Evolutionary conservation across 2,888 invertebrate species (phyloP).

Genomic region (Ormyrus nitidulus): DNA sequence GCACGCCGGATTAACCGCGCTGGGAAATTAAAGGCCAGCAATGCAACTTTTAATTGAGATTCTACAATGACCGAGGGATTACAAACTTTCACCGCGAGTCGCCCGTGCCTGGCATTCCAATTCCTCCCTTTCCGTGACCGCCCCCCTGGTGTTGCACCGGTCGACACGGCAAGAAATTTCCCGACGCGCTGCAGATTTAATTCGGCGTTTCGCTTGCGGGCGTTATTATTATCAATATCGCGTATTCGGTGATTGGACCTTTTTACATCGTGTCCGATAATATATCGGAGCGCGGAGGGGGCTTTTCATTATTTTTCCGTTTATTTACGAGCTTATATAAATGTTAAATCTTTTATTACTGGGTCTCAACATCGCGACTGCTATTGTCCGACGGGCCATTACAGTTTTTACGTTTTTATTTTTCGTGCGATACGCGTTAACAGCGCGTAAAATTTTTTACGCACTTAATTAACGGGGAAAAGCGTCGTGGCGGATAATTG

Average conservation of each 20-base stretch:
- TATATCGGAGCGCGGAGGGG: too few species aligned
- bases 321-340: slow-evolving; percentile 9
- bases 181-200: too few species aligned
- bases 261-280: too few species aligned
- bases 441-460: slow-evolving; percentile 1
- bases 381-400: not conserved
- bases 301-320: not conserved
- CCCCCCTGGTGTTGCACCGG: too few species aligned
- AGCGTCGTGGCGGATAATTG: slow-evolving; percentile 5
- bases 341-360: slow-evolving; percentile 10
- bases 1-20: slow-evolving; percentile 49
- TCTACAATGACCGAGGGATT: slow-evolving; percentile 45
- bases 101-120: too few species aligned
- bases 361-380: not conserved
- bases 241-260: too few species aligned
- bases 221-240: not conserved
- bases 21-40: slow-evolving; percentile 51
- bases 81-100: slow-evolving; percentile 4
- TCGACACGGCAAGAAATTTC: too few species aligned
- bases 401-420: not conserved
- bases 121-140: too few species aligned
- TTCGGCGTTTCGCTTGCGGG: too few species aligned
- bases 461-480: slow-evolving; percentile 1
- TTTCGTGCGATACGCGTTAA: not conserved
- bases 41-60: slow-evolving; percentile 55